These are phyloP conservation scores for Rhyacophila evoluta DNA, from an alignment of 2,888 invertebrate species.

Conservation along the genomic window DNA sequence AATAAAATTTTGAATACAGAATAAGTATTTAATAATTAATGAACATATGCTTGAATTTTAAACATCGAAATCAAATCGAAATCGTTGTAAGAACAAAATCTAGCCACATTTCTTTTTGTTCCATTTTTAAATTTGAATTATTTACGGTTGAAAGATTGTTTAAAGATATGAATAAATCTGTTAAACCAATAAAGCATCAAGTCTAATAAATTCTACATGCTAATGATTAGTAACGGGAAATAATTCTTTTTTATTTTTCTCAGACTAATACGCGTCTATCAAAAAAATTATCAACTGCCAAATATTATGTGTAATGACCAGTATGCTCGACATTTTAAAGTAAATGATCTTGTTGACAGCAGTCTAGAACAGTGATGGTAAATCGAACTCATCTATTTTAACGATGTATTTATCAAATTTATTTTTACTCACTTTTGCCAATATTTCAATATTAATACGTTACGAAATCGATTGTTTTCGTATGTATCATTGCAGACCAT, in stretches of 20 bases:
- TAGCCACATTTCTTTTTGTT: too few relatives aligned
- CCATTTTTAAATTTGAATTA: too few relatives aligned
- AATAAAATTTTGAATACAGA: neutral
- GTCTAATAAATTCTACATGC: neutral
- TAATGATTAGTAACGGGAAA: neutral
- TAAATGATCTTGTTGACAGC: constrained; percentile 19
- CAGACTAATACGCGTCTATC: neutral
- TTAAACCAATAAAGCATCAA: too few relatives aligned
- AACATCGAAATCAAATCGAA: neutral
- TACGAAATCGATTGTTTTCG: too few relatives aligned
- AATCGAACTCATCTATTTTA: neutral
- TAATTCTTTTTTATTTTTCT: neutral
- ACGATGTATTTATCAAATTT: neutral
- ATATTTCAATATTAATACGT: too few relatives aligned
- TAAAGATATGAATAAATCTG: too few relatives aligned
- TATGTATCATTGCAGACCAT: too few relatives aligned
- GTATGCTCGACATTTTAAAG: neutral
- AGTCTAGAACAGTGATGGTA: neutral
- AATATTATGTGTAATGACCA: neutral
- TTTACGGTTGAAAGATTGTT: too few relatives aligned
- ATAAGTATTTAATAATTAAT: too few relatives aligned
- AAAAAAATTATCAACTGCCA: neutral
- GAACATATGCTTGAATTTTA: neutral
- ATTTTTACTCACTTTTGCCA: too few relatives aligned
- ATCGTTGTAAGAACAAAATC: too few relatives aligned